phyloP scores from a whole-genome alignment of 2,888 invertebrate species.

The Sinodicranocentrus sp. region DNA sequence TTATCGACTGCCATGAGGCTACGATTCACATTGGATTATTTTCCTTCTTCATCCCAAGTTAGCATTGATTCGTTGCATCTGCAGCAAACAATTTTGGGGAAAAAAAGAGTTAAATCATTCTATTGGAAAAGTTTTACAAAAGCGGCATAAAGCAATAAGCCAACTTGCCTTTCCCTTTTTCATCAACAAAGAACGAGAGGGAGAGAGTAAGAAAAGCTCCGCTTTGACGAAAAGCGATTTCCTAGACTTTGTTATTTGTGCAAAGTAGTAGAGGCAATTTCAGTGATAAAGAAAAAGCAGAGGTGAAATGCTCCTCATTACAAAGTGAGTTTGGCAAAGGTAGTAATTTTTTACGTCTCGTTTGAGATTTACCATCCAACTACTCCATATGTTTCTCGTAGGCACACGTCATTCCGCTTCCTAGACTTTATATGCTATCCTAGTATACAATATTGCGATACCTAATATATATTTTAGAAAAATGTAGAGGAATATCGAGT shows the following conservation, averaged over 20 bases:
- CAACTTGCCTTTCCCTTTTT: constrained; percentile 22
- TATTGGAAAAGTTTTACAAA: constrained; percentile 43
- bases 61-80: constrained; percentile 25
- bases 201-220: constrained; percentile 24
- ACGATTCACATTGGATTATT: constrained; percentile 22
- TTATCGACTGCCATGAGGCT: constrained; percentile 53
- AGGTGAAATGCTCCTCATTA: constrained; percentile 51
- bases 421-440: too few relatives aligned
- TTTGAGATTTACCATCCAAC: constrained; percentile 23
- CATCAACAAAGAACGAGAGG: constrained; percentile 36
- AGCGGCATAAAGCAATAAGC: background rate
- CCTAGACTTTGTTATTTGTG: background rate
- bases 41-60: constrained; percentile 20
- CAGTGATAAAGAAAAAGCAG: constrained; percentile 2
- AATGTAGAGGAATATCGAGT: too few relatives aligned
- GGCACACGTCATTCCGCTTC: too few relatives aligned
- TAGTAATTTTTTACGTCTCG: constrained; percentile 36
- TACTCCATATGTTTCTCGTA: background rate
- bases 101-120: constrained; percentile 61
- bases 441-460: too few relatives aligned
- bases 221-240: constrained; percentile 61
- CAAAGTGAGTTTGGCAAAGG: constrained; percentile 42
- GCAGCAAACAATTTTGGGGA: constrained; percentile 62
- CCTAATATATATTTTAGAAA: too few relatives aligned
- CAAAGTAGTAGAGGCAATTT: constrained; percentile 4